Evolutionary conservation across 2,113 vertebrate species (phyloP).

Genomic region (Phrynocephalus versicolor): DNA sequence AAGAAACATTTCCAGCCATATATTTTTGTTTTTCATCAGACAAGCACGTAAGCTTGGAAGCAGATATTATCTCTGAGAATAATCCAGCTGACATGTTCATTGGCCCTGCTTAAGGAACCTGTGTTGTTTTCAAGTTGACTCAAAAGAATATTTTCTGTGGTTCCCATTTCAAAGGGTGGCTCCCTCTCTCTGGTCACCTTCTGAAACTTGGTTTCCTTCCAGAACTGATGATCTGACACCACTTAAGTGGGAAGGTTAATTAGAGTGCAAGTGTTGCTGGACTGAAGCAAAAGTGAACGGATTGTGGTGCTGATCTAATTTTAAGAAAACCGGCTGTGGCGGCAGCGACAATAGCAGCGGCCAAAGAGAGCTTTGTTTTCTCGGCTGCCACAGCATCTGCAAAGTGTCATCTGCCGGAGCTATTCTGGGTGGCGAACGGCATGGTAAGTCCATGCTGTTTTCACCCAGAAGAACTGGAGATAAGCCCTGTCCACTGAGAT

Average conservation of each 20-base stretch:
- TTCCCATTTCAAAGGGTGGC: background rate
- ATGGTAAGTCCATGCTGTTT: background rate
- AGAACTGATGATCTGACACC: background rate
- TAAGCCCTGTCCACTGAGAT: constrained; percentile 12
- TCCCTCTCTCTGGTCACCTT: background rate
- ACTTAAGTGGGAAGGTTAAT: background rate
- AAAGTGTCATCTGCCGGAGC: background rate
- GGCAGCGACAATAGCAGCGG: background rate
- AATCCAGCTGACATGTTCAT: background rate
- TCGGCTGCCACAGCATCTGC: background rate
- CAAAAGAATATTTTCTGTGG: background rate
- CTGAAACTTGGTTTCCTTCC: background rate
- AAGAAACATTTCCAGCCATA: background rate
- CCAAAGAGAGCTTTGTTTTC: constrained; percentile 13
- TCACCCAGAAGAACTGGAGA: constrained; percentile 2
- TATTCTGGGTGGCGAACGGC: constrained; percentile 8
- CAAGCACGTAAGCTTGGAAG: background rate
- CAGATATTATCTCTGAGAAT: background rate
- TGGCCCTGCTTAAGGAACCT: background rate
- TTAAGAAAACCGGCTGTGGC: background rate
- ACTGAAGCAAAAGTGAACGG: background rate
- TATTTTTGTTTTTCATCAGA: background rate
- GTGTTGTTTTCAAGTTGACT: background rate
- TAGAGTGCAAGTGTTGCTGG: background rate
- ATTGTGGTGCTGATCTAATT: background rate